Evolutionary conservation across 1,140 invertebrate species (phyloP), one percentile per base, ranked within the genome.

Genomic region (Phymorhynchus buccinoides): DNA sequence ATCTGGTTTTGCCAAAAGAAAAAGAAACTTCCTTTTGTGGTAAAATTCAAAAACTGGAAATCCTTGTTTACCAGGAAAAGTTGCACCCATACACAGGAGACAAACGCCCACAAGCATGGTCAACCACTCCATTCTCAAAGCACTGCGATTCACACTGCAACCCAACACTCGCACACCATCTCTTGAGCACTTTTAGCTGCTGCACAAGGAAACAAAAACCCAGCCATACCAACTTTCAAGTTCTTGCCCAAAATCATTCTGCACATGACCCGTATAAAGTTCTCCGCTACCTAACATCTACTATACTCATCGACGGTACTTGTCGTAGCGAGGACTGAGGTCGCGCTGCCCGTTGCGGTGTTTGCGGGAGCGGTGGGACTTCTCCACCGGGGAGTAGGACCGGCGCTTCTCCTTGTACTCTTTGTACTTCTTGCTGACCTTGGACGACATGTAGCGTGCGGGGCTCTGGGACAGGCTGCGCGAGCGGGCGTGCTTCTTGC

Each of bases 261-360:
- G 48, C 48, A 52, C 48, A 52, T 52, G 48, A 52, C 48, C 48
- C 48, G 48, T 52, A 52, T 52, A 52, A 52, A 18, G 12, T 52
- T 52, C 48, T 18, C 48, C 12, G 22, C n/a, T 27, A 62, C 56
- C 56, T 52, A 7, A 52, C n/a, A 62, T n/a, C 32, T 78, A 41
- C 44, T 62, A 41, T 68, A 68, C n/a, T 85, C 71, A 86, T 52
- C 80, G 66, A 66, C 86, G 75, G 73, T 85, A 87, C 83, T 86
- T 87, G 16, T 85, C 84, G 56, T 91, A 87, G 18, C 87, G 80
- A 16, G 88, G 80, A 27, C 90, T 89, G 73, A 86, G 88, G 44
- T 89, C 88, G 6, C 87, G 52, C 66, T 91, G 90, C 42, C 88
- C 89, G 48, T 89, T 88, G 39, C 88, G 87, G 41, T 91, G 88